Evolutionary conservation across 2,113 vertebrate species (phyloP), one percentile per base, ranked within the genome.

Genomic region (Hucho hucho): DNA sequence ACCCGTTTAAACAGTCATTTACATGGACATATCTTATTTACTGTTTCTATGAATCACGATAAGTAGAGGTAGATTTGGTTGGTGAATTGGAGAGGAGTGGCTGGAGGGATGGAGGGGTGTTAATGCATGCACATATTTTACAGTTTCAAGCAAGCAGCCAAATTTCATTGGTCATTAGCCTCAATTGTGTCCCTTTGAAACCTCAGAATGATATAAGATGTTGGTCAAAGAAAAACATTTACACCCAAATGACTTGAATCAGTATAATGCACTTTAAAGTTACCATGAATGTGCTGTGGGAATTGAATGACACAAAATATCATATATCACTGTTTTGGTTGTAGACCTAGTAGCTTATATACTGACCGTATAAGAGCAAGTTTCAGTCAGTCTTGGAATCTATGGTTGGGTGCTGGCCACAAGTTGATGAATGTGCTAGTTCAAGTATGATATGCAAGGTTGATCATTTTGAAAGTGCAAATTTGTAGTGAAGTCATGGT

Each of bases 11-110:
- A 63, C 69, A 80, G 78, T 72, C 75, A 70, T 86, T 88, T 80
- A 81, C 79, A 90, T 82, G 77, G 81, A 75, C 76, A 83, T 80
- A 71, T 86, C 87, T 82, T 88, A 86, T 89, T 90, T 86, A 87
- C 83, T 80, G 81, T 90, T 86, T 85, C 66, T 11, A 75, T 87
- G 81, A 84, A 82, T 89, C 83, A 73, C 81, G 76, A 86, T 86
- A 83, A 81, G 77, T 69, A 3, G 28, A 77, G 71, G 78, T 72
- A 3, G 73, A 75, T 53, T 64, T 1, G 29, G 74, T 84, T 46
- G 46, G 68, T 69, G 77, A 79, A 76, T 69, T 75, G 32, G 46
- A 79, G 83, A n/a, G 32, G 70, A 82, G 81, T 32, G 11, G 74
- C 72, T 65, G 80, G 68, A 70, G 73, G 70, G 71, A 78, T 72